Percentiles rank a stretch among this genome's conserved stretches.
phyloP scores from a whole-genome alignment of 2,797 vertebrate species.

The Remorina albescens region DNA sequence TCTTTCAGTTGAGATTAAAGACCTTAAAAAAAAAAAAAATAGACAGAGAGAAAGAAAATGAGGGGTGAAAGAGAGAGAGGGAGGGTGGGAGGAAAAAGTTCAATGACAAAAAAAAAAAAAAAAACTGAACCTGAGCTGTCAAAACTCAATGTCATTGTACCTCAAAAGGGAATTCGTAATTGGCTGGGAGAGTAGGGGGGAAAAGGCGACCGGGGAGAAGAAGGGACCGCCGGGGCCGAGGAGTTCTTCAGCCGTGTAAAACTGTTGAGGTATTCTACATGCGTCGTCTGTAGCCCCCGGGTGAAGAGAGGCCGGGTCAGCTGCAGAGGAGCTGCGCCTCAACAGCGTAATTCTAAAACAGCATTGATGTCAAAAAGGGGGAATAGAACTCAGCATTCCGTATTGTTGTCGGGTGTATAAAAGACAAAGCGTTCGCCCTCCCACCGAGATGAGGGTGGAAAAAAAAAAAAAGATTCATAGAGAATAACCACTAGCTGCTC shows the following conservation, averaged over 20 bases:
- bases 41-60: constrained; percentile 42
- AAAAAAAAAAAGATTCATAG: constrained; percentile 56
- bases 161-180: constrained; percentile 76
- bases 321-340: constrained; percentile 32
- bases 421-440: constrained; percentile 53
- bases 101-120: constrained; percentile 52
- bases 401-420: constrained; percentile 56
- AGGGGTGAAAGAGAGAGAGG: constrained; percentile 15
- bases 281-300: constrained; percentile 54
- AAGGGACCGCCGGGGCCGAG: constrained; percentile 23
- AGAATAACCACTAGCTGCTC: constrained; percentile 52
- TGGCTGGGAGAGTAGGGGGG: constrained; percentile 49
- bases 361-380: constrained; percentile 68
- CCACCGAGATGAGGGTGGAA: constrained; percentile 5
- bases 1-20: constrained; percentile 80
- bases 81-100: constrained; percentile 43
- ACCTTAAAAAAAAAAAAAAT: constrained; percentile 70
- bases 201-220: constrained; percentile 29
- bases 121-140: constrained; percentile 62
- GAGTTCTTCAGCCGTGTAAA: constrained; percentile 46
- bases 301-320: constrained; percentile 52
- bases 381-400: constrained; percentile 56
- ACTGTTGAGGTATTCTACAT: constrained; percentile 52
- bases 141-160: constrained; percentile 74
- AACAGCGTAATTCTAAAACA: constrained; percentile 53